Evolutionary conservation across 2,113 vertebrate species (phyloP).

Genomic region (Ploceus nigricollis): DNA sequence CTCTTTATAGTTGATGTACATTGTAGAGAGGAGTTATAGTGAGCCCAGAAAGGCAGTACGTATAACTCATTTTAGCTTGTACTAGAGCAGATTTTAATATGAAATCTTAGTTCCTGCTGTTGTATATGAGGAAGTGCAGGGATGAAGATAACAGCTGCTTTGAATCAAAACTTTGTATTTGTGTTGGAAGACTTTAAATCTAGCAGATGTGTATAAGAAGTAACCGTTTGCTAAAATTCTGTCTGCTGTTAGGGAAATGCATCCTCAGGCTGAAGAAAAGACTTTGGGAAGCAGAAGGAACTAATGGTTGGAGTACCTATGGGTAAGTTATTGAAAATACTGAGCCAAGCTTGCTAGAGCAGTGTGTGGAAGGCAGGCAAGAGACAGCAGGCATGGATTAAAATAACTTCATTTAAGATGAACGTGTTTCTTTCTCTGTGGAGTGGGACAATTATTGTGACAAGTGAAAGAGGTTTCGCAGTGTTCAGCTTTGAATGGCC

Average conservation of each 20-base stretch:
- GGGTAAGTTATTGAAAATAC: neutral
- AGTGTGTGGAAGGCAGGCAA: neutral
- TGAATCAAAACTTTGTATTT: neutral
- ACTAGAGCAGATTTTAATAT: neutral
- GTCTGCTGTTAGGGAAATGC: rapidly evolving
- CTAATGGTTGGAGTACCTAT: neutral
- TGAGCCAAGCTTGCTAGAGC: neutral
- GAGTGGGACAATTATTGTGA: neutral
- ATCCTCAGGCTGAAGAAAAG: neutral
- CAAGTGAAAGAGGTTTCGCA: neutral
- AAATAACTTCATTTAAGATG: neutral
- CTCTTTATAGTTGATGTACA: neutral
- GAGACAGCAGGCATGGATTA: neutral
- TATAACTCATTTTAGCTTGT: neutral
- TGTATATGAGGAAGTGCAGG: neutral
- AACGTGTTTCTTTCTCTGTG: rapidly evolving
- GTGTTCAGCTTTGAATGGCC: neutral
- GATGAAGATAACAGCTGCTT: neutral
- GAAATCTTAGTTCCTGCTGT: neutral
- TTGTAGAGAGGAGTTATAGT: neutral
- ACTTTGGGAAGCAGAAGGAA: neutral
- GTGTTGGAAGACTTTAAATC: neutral
- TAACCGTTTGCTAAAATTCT: neutral
- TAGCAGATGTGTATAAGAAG: neutral
- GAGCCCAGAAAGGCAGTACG: neutral